Evolutionary conservation across 2,113 vertebrate species (phyloP).

Genomic region (Heterocephalus glaber): DNA sequence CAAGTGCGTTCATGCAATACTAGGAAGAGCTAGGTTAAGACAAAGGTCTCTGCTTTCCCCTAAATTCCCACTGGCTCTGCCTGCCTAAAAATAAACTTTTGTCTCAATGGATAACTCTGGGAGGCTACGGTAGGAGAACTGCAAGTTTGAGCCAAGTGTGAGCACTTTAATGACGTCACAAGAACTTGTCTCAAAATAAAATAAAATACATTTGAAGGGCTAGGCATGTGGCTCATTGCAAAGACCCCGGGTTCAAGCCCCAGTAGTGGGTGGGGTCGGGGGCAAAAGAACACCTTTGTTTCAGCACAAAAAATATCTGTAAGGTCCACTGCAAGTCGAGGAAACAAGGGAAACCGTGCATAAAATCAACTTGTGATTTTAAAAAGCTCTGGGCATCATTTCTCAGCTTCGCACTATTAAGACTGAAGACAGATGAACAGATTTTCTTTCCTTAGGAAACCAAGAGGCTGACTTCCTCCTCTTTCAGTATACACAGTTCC

Average conservation of each 20-base stretch:
- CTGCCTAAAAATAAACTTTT: not conserved
- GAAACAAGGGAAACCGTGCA: not conserved
- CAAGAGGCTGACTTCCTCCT: not conserved
- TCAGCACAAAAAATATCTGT: not conserved
- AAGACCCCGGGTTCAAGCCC: not conserved
- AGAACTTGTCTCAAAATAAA: not conserved
- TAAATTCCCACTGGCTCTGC: not conserved
- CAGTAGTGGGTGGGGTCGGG: not conserved
- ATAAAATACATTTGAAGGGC: not conserved
- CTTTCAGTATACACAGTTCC: not conserved
- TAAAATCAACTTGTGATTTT: not conserved
- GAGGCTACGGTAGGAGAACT: not conserved
- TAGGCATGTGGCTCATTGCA: not conserved
- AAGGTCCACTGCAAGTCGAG: not conserved
- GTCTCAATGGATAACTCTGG: not conserved
- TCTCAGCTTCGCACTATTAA: not conserved
- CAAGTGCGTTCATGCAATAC: rapidly evolving
- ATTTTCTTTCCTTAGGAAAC: not conserved
- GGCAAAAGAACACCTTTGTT: not conserved
- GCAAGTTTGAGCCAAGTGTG: not conserved
- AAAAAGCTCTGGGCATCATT: not conserved
- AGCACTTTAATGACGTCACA: not conserved
- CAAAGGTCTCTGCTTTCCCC: not conserved
- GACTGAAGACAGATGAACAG: not conserved
- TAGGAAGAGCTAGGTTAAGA: not conserved